Percentiles rank a stretch among this genome's conserved stretches.
phyloP scores from a whole-genome alignment of 2,113 vertebrate species.

The Calidris pygmaea region DNA sequence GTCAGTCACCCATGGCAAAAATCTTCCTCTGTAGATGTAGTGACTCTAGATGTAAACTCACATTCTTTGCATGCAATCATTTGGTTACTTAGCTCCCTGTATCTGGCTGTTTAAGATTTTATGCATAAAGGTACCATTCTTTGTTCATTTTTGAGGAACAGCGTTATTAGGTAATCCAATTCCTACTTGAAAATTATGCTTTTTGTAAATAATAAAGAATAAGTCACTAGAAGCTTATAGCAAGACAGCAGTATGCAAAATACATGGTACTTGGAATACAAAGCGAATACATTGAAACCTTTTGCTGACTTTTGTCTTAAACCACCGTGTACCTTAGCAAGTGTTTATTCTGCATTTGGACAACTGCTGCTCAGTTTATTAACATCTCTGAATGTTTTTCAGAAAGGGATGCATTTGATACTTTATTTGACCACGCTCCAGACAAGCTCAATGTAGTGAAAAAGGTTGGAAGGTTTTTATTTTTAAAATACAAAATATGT shows the following conservation, averaged over 20 bases:
- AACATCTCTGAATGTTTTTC: constrained; percentile 48
- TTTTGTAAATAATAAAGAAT: not conserved
- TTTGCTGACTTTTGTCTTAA: not conserved
- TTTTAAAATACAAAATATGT: not conserved
- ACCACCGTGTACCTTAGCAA: not conserved
- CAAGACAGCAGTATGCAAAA: not conserved
- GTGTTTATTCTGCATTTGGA: not conserved
- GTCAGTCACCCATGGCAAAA: not conserved
- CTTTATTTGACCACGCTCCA: constrained; percentile 95
- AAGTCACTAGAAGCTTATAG: not conserved
- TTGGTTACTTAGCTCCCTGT: not conserved
- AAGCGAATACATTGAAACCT: not conserved
- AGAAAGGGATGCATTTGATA: constrained; percentile 98
- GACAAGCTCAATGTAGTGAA: constrained; percentile 98
- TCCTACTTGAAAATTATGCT: not conserved
- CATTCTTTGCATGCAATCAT: not conserved
- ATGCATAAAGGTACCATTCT: not conserved
- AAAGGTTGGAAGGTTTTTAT: constrained; percentile 81
- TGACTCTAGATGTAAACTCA: not conserved
- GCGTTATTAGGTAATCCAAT: not conserved
- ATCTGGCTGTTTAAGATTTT: not conserved
- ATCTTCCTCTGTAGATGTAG: not conserved
- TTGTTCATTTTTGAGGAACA: not conserved
- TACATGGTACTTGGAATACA: not conserved
- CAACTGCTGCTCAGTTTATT: not conserved